Evolutionary conservation across 2,888 invertebrate species (phyloP), one percentile per base, ranked within the genome.

Genomic region (Leucozona laternaria): DNA sequence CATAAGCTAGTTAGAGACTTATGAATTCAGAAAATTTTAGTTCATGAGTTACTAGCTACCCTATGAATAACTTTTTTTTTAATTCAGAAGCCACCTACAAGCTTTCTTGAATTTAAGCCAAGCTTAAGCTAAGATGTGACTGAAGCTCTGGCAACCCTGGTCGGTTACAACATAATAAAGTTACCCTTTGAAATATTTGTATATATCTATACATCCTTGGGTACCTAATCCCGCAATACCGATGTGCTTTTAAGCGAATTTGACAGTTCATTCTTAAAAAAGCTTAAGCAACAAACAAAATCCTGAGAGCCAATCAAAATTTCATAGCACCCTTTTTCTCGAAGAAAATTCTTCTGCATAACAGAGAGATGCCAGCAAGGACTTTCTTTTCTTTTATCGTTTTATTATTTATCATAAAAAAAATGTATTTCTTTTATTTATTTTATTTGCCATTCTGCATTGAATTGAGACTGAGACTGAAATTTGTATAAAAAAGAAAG

Each of bases 321-420:
- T 84, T 84, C 84, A 84, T 72, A 66, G 28, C 71, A 79, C 62
- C 76, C 84, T 76, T 84, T 79, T 71, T 84, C 71, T n/a, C 17
- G 48, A 68, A 66, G 71, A 70, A 28, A 31, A 64, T 60, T 13
- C 13, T 58, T 17, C 58, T 58, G 58, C 31, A 58, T 34, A 58
- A 43, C 37, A 58, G 22, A 53, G 40, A 28, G 25, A 43, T 13
- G 50, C 6, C 10, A 40, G n/a, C 5, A 58, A 48, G 31, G 50
- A 71, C 45, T 60, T 57, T n/a, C n/a, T 72, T 55, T 45, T 50
- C 28, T 62, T 71, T 68, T 31, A 6, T 76, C 75, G 40, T 58
- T 79, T 84, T 84, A 79, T 79, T 53, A 53, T 53, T 53, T 53
- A 53, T 83, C 83, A 75, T 79, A 83, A 79, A 83, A 78, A 82